phyloP scores from a whole-genome alignment of 1,140 invertebrate species.

The Drosophila dunni region DNA sequence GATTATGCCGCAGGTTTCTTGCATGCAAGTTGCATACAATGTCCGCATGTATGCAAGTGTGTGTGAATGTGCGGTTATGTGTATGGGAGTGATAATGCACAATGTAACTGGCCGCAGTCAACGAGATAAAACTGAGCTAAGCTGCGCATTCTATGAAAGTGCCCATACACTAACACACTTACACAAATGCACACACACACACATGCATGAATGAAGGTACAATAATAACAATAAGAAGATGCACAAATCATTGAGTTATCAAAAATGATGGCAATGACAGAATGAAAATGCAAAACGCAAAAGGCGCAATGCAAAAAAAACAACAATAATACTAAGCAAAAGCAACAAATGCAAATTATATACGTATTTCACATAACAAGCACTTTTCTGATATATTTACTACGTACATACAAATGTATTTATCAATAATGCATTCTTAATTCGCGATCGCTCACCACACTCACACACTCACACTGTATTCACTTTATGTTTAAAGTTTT shows the following conservation, averaged over 20 bases:
- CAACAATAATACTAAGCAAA: background rate
- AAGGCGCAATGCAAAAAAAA: slow-evolving; percentile 15
- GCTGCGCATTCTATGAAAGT: slow-evolving; percentile 1
- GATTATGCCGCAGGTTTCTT: slow-evolving; percentile 45
- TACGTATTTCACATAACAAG: slow-evolving; percentile 4
- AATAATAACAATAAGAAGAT: slow-evolving; percentile 44
- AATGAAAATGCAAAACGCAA: slow-evolving; percentile 39
- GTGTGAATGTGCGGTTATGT: slow-evolving; percentile 10
- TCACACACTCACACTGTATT: background rate
- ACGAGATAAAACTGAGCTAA: slow-evolving; percentile 48
- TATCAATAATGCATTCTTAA: slow-evolving; percentile 13
- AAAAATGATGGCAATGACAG: slow-evolving; percentile 25
- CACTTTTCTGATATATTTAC: slow-evolving; percentile 4
- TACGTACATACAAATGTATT: background rate
- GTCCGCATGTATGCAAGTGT: background rate
- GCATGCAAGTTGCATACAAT: background rate
- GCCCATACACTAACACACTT: background rate
- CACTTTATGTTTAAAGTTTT: background rate
- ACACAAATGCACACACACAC: background rate
- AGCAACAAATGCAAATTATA: background rate
- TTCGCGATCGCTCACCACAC: slow-evolving; percentile 20
- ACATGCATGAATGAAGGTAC: slow-evolving; percentile 10
- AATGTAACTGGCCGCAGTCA: slow-evolving; percentile 32
- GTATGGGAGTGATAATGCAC: slow-evolving; percentile 54
- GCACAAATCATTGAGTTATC: slow-evolving; percentile 43